Evolutionary conservation across 2,888 invertebrate genomes (phyloP), one percentile per base, ranked within the genome.

Genomic region (Petrolisthes cinctipes): DNA sequence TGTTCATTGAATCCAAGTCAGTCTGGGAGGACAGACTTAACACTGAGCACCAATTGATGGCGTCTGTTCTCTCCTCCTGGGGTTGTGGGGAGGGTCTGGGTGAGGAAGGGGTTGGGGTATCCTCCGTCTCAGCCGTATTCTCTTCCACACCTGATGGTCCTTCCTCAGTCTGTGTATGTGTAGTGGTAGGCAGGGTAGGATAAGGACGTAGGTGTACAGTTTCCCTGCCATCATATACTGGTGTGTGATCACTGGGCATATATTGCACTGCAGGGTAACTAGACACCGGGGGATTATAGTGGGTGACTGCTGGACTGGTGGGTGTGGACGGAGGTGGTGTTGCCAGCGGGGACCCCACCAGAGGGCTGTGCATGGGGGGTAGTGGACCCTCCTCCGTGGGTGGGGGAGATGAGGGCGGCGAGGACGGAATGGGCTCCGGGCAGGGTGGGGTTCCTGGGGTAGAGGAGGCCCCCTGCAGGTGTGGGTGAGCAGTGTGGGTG

Each of bases 11-110:
- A 93, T 97, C 97, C 87, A 97, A 94, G 92, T 97, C 97, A 90
- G 96, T 96, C 92, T 97, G 96, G 91, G 96, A 96, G 91, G 96
- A 96, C 82, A 97, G 94, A 92, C 96, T 97, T 91, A 97, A 94
- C 92, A 97, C 97, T 83, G 97, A 97, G 93, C 97, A 96, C 97
- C 97, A 97, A 94, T 97, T 97, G 93, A 97, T 97, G 82, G 86
- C 86, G 20, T 88, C 89, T 14, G 86, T 82, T 14, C 86, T 37
- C 82, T 89, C 89, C 91, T 61, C 91, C 90, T 14, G 92, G 91
- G 90, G 91, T 91, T 53, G 90, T 87, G 82, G 91, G 91, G 96
- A 96, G 93, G 96, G 96, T 83, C 94, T 71, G 0, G 84, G 68
- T 54, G 85, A 23, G 11, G 88, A 95, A 92, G 96, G 96, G 91